phyloP scores from a whole-genome alignment of 92 coral and sea anemone genomes.

The Paramuricea clavata region DNA sequence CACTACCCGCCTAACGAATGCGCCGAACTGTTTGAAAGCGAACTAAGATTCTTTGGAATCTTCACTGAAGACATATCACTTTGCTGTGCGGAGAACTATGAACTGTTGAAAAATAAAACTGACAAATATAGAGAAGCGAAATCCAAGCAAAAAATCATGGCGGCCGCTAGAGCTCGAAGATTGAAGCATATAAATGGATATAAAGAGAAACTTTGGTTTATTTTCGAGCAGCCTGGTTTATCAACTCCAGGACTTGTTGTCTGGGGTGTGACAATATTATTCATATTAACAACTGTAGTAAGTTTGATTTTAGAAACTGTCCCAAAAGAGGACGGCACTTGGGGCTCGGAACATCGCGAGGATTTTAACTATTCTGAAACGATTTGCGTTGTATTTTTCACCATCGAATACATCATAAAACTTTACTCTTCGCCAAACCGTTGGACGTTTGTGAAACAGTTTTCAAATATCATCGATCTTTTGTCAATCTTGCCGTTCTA shows the following conservation, averaged over 20 bases:
- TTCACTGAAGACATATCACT: constrained; percentile 23
- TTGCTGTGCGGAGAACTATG: constrained; percentile 39
- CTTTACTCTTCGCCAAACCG: constrained; percentile 89
- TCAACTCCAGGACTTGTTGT: constrained; percentile 77
- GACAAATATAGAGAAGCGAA: not conserved
- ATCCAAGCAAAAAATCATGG: not conserved
- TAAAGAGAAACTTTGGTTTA: constrained; percentile 84
- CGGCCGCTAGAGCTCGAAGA: not conserved
- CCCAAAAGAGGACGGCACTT: constrained; percentile 73
- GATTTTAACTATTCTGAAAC: constrained; percentile 79
- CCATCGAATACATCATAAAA: constrained; percentile 79
- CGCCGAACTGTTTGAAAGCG: constrained; percentile 54
- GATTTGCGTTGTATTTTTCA: constrained; percentile 83
- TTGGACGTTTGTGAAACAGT: constrained; percentile 83
- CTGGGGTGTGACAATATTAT: constrained; percentile 82
- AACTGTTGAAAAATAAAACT: not conserved
- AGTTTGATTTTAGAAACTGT: constrained; percentile 91
- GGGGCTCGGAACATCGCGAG: constrained; percentile 75
- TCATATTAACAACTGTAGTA: constrained; percentile 84
- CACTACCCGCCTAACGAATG: constrained; percentile 74
- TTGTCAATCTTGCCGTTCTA: constrained; percentile 92
- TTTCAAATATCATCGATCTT: constrained; percentile 90
- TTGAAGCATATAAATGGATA: constrained; percentile 16
- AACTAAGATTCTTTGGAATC: constrained; percentile 89
- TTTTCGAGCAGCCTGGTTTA: constrained; percentile 93